phyloP scores from a whole-genome alignment of 2,113 vertebrate genomes.

The Pterocles burchelli region DNA sequence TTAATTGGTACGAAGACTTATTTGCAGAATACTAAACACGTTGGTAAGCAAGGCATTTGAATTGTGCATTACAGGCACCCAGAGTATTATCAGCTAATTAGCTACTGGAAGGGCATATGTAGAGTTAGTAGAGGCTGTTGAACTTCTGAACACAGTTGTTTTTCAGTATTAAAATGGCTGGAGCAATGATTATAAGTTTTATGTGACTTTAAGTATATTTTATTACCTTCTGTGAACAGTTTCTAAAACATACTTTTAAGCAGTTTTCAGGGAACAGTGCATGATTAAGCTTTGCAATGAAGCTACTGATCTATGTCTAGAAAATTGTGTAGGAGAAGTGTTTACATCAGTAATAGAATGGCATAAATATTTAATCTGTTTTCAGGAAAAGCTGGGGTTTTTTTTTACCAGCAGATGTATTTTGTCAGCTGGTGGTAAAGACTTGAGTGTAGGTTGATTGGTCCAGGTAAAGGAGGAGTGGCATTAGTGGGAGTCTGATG shows the following conservation, averaged over 20 bases:
- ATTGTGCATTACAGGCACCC: slow-evolving; percentile 41
- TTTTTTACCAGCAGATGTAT: not conserved
- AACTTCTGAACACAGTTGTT: not conserved
- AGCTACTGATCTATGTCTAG: not conserved
- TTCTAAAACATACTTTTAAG: not conserved
- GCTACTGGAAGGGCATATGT: slow-evolving; percentile 24
- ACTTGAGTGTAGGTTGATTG: not conserved
- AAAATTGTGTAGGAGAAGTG: not conserved
- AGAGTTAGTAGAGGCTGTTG: slow-evolving; percentile 23
- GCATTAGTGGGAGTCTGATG: not conserved
- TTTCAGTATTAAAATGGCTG: slow-evolving; percentile 52
- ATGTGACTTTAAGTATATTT: slow-evolving; percentile 3
- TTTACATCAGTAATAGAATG: not conserved
- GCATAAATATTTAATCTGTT: slow-evolving; percentile 31
- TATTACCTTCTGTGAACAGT: slow-evolving; percentile 28
- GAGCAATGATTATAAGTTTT: slow-evolving; percentile 16
- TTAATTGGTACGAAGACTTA: slow-evolving; percentile 71
- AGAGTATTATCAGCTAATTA: slow-evolving; percentile 68
- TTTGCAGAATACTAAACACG: slow-evolving; percentile 65
- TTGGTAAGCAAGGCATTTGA: slow-evolving; percentile 53
- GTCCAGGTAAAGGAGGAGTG: not conserved
- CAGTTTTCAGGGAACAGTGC: not conserved
- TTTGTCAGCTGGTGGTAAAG: slow-evolving; percentile 25
- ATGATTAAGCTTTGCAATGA: not conserved
- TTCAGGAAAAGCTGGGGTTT: not conserved